Evolutionary conservation across 2,113 vertebrate species (phyloP).

Genomic region (Callocephalon fimbriatum): DNA sequence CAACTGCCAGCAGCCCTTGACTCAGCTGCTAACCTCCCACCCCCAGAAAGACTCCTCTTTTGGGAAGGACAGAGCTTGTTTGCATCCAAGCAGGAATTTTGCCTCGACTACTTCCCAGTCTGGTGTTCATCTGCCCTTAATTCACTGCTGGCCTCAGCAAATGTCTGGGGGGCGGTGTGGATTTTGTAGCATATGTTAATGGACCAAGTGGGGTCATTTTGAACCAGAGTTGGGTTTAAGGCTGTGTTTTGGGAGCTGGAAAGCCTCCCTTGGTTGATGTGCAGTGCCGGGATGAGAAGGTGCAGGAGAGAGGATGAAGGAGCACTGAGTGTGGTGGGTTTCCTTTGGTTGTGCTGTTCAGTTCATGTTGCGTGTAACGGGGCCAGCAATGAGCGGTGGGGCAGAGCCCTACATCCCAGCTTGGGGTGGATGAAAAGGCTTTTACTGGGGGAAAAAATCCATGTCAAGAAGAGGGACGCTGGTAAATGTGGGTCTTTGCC

Average conservation of each 20-base stretch:
- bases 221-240: background rate
- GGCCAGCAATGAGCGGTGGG: background rate
- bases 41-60: background rate
- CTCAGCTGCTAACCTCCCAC: background rate
- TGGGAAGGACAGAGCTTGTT: background rate
- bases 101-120: background rate
- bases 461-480: background rate
- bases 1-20: constrained; percentile 28
- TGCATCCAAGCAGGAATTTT: constrained; percentile 6
- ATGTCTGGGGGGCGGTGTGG: background rate
- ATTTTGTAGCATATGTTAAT: background rate
- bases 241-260: background rate
- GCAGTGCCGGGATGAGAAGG: background rate
- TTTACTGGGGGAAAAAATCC: background rate
- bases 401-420: accelerated
- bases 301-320: background rate
- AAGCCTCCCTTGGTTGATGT: background rate
- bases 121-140: background rate
- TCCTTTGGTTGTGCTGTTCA: background rate
- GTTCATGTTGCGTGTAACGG: accelerated
- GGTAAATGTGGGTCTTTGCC: constrained; percentile 31
- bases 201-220: background rate
- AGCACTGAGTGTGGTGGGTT: background rate
- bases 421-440: background rate
- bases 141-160: background rate